Percentiles rank a stretch among this genome's conserved stretches.
Conservation (phyloP, 2,113 vertebrate species). For the Psammodynastes pulverulentus region DNA sequence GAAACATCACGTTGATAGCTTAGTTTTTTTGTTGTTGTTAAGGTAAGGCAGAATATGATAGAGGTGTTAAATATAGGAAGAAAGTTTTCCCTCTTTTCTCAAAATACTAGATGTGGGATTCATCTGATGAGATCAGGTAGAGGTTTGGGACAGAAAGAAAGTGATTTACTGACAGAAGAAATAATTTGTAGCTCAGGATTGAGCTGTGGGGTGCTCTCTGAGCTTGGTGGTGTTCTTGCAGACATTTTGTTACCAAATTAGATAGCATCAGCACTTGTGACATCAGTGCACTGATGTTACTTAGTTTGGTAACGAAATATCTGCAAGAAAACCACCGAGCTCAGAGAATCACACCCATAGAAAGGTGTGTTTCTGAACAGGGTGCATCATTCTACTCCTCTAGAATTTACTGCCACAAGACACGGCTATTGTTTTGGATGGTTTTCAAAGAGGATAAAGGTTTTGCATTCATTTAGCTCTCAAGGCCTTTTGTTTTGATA, state of each 20-base stretch:
- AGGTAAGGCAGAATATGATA: neutral
- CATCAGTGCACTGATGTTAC: too few species aligned
- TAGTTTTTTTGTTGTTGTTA: neutral
- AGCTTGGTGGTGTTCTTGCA: too few species aligned
- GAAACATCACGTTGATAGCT: neutral
- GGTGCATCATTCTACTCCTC: neutral
- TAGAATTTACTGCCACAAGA: neutral
- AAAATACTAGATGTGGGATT: neutral
- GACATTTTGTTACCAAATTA: too few species aligned
- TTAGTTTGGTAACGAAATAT: too few species aligned
- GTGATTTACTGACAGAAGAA: too few species aligned
- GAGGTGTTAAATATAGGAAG: neutral
- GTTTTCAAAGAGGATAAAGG: neutral
- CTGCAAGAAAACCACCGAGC: too few species aligned
- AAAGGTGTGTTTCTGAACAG: neutral
- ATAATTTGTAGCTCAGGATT: too few species aligned
- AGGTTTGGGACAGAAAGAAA: neutral
- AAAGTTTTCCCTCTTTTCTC: neutral
- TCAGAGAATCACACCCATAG: too few species aligned
- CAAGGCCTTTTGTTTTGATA: neutral
- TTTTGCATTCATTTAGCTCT: neutral
- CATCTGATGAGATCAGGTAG: neutral
- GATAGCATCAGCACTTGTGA: too few species aligned
- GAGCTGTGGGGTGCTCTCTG: too few species aligned
- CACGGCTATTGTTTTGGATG: neutral